phyloP scores from a whole-genome alignment of 2,113 vertebrate species.

The Glaucomys volans region DNA sequence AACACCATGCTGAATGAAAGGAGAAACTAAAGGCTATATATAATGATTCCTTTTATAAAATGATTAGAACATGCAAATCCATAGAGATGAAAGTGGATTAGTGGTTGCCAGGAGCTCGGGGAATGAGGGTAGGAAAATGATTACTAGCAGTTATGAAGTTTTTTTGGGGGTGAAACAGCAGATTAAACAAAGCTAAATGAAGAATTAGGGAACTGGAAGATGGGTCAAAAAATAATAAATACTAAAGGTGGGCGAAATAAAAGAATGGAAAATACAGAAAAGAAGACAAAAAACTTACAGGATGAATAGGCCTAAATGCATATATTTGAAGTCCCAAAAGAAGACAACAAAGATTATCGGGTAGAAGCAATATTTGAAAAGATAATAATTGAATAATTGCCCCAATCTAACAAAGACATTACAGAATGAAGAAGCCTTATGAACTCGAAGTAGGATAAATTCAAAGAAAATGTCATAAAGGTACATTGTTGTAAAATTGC shows the following conservation, averaged over 20 bases:
- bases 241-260: background rate
- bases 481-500: background rate
- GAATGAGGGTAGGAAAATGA: background rate
- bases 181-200: background rate
- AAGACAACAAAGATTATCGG: background rate
- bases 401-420: background rate
- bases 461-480: background rate
- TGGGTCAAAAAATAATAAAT: background rate
- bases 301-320: background rate
- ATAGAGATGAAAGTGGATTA: too few species aligned
- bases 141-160: background rate
- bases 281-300: background rate
- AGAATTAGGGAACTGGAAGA: conserved; percentile 15
- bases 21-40: background rate
- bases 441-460: background rate
- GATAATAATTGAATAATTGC: background rate
- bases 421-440: background rate
- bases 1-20: background rate
- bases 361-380: conserved; percentile 17
- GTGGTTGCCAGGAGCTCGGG: background rate
- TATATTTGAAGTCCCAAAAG: background rate
- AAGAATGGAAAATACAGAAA: background rate
- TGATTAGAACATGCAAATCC: too few species aligned
- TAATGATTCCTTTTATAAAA: background rate
- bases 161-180: background rate